Evolutionary conservation across 2,797 vertebrate species (phyloP), one percentile per base, ranked within the genome.

Genomic region (Onychomys arenicola): DNA sequence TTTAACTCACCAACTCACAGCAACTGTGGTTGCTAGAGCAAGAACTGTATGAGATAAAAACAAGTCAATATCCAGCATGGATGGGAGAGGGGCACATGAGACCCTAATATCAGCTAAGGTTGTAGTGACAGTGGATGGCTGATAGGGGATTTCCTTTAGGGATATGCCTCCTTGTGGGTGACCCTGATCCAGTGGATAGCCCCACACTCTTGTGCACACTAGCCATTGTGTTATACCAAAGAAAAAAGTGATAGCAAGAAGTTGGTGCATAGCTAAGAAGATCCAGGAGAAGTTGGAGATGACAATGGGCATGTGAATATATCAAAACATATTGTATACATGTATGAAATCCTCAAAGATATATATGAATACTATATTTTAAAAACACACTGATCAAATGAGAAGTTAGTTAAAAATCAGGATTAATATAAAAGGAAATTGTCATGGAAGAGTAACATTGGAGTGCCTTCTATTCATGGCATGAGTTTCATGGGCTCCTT

Each of bases 371-470:
- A 52, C 3, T 67, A 21, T n/a, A 49, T 67, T 85, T 67, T n/a
- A 49, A 69, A 40, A 87, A 40, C 40, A 11, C n/a, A 80, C 0
- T 65, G 49, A 76, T 67, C 40, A 82, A 91, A 40, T 57, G 37
- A 77, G 21, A 93, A 55, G 13, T 40, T 77, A 59, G 84, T 75
- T 63, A 95, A 90, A 92, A 90, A 37, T 46, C 49, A 49, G 81
- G 52, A 85, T 10, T 63, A 84, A 71, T 3, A 1, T 90, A 80
- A 57, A 63, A 84, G 43, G 13, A 81, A 89, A 32, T 11, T 71
- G 34, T 49, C n/a, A 84, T 29, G 34, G 43, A 57, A 90, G 32
- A 86, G 21, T 37, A 92, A 90, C 55, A 6, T 49, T 43, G 55
- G 84, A 83, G 40, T 89, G 46, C 84, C 75, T 92, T 80, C 37